These are phyloP conservation scores for Malurus cyaneus DNA, from an alignment of 2,113 vertebrate species.

Conservation along the genomic window DNA sequence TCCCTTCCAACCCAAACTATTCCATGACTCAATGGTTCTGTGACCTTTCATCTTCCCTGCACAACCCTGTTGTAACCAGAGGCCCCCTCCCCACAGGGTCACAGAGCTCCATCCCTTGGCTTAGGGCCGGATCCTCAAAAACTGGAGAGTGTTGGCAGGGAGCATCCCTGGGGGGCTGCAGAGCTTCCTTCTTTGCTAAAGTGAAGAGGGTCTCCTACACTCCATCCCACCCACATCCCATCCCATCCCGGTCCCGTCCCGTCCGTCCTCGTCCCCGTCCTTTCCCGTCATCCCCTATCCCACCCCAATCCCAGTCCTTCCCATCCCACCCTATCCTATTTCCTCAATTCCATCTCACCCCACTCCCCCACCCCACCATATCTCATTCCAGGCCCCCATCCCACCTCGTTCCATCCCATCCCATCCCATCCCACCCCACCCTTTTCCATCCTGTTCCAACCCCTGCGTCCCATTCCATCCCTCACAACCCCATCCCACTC, in stretches of 20 bases:
- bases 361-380: too few relatives aligned
- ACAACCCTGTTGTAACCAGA: not conserved
- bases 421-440: too few relatives aligned
- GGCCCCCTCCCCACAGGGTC: rapidly evolving
- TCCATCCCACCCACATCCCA: not conserved
- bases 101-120: rapidly evolving
- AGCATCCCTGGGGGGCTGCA: not conserved
- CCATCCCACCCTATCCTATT: too few relatives aligned
- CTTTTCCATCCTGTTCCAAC: too few relatives aligned
- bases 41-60: not conserved
- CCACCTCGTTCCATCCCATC: too few relatives aligned
- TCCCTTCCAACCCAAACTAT: not conserved
- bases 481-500: not conserved
- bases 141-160: not conserved
- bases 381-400: not conserved
- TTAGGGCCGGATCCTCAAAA: not conserved
- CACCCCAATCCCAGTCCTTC: too few relatives aligned
- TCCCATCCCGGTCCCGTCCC: not conserved
- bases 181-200: not conserved
- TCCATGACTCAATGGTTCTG: not conserved
- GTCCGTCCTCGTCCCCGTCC: not conserved
- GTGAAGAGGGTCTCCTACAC: not conserved
- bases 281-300: not conserved
- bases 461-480: too few relatives aligned
- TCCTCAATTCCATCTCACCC: too few relatives aligned